phyloP scores from a whole-genome alignment of 2,113 vertebrate species.

The Phyllopteryx taeniolatus region DNA sequence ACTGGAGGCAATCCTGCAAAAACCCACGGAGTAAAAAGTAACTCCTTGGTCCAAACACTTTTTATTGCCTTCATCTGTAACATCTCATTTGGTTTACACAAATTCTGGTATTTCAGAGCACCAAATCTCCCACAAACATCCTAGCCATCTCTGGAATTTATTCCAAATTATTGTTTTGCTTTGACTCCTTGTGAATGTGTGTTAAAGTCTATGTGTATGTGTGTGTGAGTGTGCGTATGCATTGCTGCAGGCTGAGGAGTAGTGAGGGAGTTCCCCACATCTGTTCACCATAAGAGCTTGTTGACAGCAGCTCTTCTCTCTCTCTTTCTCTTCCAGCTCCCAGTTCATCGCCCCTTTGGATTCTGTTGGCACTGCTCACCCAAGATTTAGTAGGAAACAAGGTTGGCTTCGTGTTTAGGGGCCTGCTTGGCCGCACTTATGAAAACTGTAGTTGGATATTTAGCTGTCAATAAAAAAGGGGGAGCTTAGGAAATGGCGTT shows the following conservation, averaged over 20 bases:
- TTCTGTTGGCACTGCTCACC: slow-evolving; percentile 48
- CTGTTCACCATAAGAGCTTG: slow-evolving; percentile 79
- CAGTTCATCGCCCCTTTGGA: slow-evolving; percentile 50
- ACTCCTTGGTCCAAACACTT: slow-evolving; percentile 11
- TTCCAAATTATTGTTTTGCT: slow-evolving; percentile 75
- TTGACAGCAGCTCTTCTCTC: slow-evolving; percentile 69
- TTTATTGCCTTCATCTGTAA: slow-evolving; percentile 46
- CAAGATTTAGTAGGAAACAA: slow-evolving; percentile 57
- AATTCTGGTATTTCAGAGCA: slow-evolving; percentile 47
- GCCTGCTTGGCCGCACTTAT: slow-evolving; percentile 31
- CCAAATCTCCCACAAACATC: slow-evolving; percentile 56
- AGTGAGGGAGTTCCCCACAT: slow-evolving; percentile 77
- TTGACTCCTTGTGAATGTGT: slow-evolving; percentile 41
- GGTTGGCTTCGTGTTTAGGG: slow-evolving; percentile 23
- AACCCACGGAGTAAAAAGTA: slow-evolving; percentile 29
- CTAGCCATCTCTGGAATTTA: slow-evolving; percentile 72
- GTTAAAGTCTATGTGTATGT: slow-evolving; percentile 35
- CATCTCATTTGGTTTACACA: slow-evolving; percentile 39
- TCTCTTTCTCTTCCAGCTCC: slow-evolving; percentile 32
- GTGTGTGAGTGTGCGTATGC: slow-evolving; percentile 30
- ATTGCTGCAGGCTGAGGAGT: slow-evolving; percentile 62
- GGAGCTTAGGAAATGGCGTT: background rate
- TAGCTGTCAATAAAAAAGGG: slow-evolving; percentile 2
- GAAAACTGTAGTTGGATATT: slow-evolving; percentile 31
- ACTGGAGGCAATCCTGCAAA: slow-evolving; percentile 37